These are phyloP conservation scores for Sciaenops ocellatus DNA, from an alignment of 2,797 vertebrate genomes.

Conservation along the genomic window DNA sequence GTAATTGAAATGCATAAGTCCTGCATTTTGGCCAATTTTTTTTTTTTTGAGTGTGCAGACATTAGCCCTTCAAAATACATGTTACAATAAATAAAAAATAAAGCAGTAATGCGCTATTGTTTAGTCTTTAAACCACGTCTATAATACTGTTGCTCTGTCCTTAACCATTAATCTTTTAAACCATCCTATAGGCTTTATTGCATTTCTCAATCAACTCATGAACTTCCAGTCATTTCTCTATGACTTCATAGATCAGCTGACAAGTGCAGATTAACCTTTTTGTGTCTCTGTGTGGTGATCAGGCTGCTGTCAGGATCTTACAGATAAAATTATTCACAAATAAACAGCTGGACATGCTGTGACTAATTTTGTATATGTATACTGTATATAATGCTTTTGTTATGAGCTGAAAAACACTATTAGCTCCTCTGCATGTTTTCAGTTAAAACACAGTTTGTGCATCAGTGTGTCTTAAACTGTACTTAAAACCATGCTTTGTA, in stretches of 20 bases:
- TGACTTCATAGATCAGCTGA: background rate
- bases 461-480: background rate
- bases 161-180: background rate
- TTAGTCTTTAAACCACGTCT: too few relatives aligned
- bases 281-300: background rate
- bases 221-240: background rate
- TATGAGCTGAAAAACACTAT: background rate
- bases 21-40: too few relatives aligned
- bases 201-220: too few relatives aligned
- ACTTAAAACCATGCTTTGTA: too few relatives aligned
- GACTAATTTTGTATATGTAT: background rate
- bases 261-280: background rate
- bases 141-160: background rate
- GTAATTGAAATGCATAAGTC: too few relatives aligned
- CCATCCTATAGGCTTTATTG: background rate
- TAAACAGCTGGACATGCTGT: constrained; percentile 1
- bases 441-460: background rate
- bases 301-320: background rate
- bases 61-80: background rate
- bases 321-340: background rate
- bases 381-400: background rate
- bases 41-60: background rate
- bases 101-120: background rate
- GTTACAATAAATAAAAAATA: background rate
- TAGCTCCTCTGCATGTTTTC: too few relatives aligned